phyloP scores from a whole-genome alignment of 2,888 invertebrate species.

The Nymphalis c-album region DNA sequence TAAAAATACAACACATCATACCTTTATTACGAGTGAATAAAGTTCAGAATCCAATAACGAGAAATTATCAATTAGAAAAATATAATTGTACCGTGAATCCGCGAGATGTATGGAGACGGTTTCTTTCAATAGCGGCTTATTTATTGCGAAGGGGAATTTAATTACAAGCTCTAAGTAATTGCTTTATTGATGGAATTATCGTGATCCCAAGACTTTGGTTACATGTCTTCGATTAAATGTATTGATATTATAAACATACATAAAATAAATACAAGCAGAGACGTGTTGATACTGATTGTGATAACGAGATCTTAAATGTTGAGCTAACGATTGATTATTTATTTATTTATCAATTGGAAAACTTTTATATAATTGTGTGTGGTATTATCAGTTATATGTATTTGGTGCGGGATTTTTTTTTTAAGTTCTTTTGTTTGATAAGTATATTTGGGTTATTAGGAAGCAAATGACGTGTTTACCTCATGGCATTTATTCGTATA shows the following conservation, averaged over 20 bases:
- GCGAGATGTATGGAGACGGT: constrained; percentile 60
- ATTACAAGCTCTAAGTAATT: constrained; percentile 73
- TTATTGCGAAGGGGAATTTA: constrained; percentile 64
- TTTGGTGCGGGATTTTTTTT: neutral
- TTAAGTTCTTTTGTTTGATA: too few relatives aligned
- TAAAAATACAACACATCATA: constrained; percentile 21
- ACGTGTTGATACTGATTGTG: neutral
- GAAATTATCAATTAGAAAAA: constrained; percentile 22
- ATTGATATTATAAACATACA: constrained; percentile 14
- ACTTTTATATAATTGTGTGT: neutral
- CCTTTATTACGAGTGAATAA: constrained; percentile 30
- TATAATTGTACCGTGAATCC: constrained; percentile 19
- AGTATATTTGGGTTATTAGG: too few relatives aligned
- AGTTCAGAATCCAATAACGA: constrained; percentile 26
- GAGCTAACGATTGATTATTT: neutral
- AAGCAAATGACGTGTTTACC: too few relatives aligned
- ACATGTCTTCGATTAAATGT: constrained; percentile 23
- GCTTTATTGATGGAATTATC: constrained; percentile 51
- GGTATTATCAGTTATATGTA: neutral
- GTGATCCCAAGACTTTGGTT: constrained; percentile 37
- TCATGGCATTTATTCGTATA: too few relatives aligned
- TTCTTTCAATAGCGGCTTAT: constrained; percentile 59
- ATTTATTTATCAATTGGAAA: neutral
- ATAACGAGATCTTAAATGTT: constrained; percentile 2
- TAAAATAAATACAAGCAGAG: constrained; percentile 6